Base-by-base conservation (phyloP, 2,888 invertebrate genomes). In the Electrophaes corylata region DNA sequence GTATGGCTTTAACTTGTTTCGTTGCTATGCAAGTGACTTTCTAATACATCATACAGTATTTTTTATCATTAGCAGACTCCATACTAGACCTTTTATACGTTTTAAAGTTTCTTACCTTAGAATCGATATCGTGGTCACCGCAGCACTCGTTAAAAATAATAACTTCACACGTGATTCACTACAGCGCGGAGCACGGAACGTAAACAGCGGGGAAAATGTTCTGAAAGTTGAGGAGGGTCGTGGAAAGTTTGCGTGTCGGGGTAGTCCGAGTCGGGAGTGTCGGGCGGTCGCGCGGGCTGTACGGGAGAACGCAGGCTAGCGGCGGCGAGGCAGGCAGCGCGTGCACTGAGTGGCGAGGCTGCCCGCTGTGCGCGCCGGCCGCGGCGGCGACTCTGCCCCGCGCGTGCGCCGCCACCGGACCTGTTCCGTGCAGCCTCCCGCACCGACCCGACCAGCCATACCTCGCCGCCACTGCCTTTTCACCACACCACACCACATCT, bases 21-120 rank as follows among this genome's bases (percentile, higher is more conserved):
- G 80, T 83, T 83, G 82, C 84, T 82, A 87, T 84, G 82, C 82
- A 85, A 83, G 80, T 83, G 76, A 89, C 89, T 89, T 89, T 89
- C 89, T 89, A 89, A 88, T 86, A 84, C 80, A 83, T 81, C 84
- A 80, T 81, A 72, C 71, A 73, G 69, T 73, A 74, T 75, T 71
- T 74, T 69, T 71, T 71, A 61, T 64, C 56, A 53, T 57, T 60
- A 57, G 49, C 56, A 41, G 44, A 53, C 52, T 55, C 11, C 39
- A 43, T 56, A 47, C 41, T 31, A 54, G 20, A 54, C 37, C 48
- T 55, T 57, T 49, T 59, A 57, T 11, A 60, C 60, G 67, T 67
- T 66, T 40, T 48, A 47, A 41, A 63, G 59, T 50, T 65, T 71
- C 79, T 83, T 81, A 91, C 90, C 89, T 86, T 86, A 82, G 78